A percentile compares a stretch with the other conserved stretches of the same genome.
These are phyloP conservation scores for Liolophura sinensis DNA, from an alignment of 1,140 invertebrate genomes.

Conservation along the genomic window DNA sequence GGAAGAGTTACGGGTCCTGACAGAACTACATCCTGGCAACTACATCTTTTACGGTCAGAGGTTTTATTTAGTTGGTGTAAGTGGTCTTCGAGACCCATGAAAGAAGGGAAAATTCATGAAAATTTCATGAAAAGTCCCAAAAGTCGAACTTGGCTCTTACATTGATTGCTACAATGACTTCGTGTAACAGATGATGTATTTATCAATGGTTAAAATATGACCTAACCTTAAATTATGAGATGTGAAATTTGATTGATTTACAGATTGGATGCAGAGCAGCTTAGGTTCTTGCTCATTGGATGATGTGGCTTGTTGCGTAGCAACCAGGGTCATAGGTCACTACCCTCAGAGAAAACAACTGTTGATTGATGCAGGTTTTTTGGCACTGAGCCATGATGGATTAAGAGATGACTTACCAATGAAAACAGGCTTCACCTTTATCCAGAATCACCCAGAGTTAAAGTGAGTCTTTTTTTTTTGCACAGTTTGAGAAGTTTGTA, in stretches of 20 bases:
- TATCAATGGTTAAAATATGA: too few species aligned
- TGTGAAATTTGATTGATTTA: background rate
- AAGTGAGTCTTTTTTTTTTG: constrained; percentile 22
- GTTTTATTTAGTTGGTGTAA: too few species aligned
- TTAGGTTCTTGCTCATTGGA: constrained; percentile 39
- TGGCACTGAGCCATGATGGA: constrained; percentile 40
- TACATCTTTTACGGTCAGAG: constrained; percentile 54
- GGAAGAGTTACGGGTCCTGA: constrained; percentile 25
- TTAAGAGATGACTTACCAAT: constrained; percentile 9
- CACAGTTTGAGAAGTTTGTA: background rate
- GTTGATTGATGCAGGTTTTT: constrained; percentile 52
- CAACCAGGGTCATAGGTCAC: constrained; percentile 51
- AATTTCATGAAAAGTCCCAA: too few species aligned
- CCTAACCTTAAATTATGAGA: background rate
- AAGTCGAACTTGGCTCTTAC: too few species aligned
- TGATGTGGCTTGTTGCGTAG: constrained; percentile 47
- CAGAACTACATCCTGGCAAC: constrained; percentile 55
- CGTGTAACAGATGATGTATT: too few species aligned
- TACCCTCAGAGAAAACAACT: constrained; percentile 43
- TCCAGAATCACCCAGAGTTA: constrained; percentile 37
- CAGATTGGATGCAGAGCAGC: constrained; percentile 42
- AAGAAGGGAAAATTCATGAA: too few species aligned
- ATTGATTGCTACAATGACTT: too few species aligned
- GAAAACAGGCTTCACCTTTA: constrained; percentile 16
- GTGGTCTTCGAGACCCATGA: too few species aligned